Conservation (phyloP, 2,113 vertebrate species). For the Chlorocebus sabaeus region DNA sequence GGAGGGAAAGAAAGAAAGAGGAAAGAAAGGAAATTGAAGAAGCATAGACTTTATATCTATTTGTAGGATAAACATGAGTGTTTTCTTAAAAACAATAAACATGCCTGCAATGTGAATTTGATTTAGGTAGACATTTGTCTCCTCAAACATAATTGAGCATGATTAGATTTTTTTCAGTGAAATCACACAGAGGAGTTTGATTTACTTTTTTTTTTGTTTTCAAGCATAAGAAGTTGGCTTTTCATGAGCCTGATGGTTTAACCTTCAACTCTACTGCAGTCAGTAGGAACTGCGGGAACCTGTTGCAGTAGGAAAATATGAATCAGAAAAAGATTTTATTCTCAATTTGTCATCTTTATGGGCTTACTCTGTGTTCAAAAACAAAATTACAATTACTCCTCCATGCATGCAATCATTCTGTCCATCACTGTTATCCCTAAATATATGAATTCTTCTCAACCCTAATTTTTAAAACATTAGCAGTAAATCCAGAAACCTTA, state of each 20-base stretch:
- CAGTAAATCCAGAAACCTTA: slow-evolving; percentile 13
- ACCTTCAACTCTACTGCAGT: neutral
- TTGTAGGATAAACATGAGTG: neutral
- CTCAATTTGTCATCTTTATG: neutral
- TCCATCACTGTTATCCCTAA: neutral
- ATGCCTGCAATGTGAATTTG: neutral
- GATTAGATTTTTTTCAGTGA: neutral
- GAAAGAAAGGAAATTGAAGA: neutral
- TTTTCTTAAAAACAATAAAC: neutral
- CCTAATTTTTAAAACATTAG: neutral
- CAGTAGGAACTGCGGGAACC: neutral
- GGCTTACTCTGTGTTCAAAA: neutral
- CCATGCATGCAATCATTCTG: neutral
- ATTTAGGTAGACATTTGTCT: neutral
- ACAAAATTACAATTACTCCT: neutral
- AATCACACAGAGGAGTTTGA: neutral
- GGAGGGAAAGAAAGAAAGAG: no score
- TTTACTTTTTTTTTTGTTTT: neutral
- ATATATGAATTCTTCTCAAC: neutral
- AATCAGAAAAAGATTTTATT: neutral
- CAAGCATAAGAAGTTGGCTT: neutral
- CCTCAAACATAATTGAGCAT: neutral
- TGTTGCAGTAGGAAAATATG: neutral
- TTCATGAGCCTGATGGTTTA: neutral
- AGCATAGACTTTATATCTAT: neutral